Evolutionary conservation across 2,113 vertebrate species (phyloP).

Genomic region (Hucho hucho): DNA sequence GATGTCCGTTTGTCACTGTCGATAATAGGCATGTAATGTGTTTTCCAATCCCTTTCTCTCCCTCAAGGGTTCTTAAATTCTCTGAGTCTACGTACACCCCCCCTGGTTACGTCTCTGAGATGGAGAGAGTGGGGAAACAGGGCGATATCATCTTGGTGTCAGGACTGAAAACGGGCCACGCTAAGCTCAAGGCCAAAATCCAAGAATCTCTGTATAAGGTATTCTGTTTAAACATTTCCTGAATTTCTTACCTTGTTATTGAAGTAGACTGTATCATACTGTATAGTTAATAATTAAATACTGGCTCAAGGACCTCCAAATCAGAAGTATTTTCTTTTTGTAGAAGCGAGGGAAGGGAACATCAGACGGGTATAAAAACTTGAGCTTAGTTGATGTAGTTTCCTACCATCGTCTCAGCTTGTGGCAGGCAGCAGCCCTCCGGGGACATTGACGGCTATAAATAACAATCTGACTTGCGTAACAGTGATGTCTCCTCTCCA

Average conservation of each 20-base stretch:
- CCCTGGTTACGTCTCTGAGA: constrained; percentile 88
- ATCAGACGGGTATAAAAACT: background rate
- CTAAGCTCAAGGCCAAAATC: constrained; percentile 81
- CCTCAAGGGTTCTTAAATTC: constrained; percentile 86
- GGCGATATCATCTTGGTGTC: constrained; percentile 78
- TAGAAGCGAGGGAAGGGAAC: background rate
- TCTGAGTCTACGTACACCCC: constrained; percentile 92
- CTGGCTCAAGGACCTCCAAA: background rate
- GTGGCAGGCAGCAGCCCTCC: background rate
- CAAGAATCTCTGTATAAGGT: constrained; percentile 76
- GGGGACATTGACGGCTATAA: constrained; percentile 12
- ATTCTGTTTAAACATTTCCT: background rate
- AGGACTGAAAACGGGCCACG: constrained; percentile 79
- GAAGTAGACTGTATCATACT: constrained; percentile 2
- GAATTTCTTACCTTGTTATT: background rate
- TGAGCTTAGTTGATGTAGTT: background rate
- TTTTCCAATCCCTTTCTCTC: constrained; percentile 7
- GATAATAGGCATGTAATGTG: background rate
- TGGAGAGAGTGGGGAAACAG: constrained; percentile 93
- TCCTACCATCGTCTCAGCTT: background rate
- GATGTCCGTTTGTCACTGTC: background rate
- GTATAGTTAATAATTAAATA: background rate
- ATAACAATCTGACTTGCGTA: background rate
- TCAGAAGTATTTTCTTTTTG: background rate
- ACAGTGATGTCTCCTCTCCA: too few species aligned